Evolutionary conservation across 2,888 invertebrate species (phyloP), one percentile per base, ranked within the genome.

Genomic region (Dastarcus helophoroides): DNA sequence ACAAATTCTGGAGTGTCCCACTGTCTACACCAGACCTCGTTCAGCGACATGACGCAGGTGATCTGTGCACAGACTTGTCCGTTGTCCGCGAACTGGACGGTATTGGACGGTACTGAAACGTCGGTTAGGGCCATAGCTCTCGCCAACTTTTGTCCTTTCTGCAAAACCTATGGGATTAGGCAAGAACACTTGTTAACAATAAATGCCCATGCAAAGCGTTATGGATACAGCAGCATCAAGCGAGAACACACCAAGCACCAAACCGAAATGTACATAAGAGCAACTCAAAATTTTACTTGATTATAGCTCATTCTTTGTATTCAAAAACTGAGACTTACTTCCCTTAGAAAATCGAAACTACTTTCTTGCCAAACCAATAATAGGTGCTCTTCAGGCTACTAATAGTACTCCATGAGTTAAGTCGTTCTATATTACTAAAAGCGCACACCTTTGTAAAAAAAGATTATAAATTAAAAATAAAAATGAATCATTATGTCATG

Each of bases 11-110:
- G 44, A 1, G 67, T 65, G 2, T 62, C 65, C 6, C 63, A 51
- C 4, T 73, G 59, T 14, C 68, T 51, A 13, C 65, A 63, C 67
- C 69, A 71, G 13, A 73, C 56, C 32, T 69, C 67, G 3, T 56
- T 56, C 0, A 64, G 60, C 2, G 60, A 62, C 4, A 53, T 48
- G 1, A 64, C 61, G 15, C 53, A 56, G 1, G 64, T 64, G 2
- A 68, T 53, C 32, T 55, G 54, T 0, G 64, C 63, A 5, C 56
- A 48, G 48, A 67, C 60, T 52, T 57, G 61, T 5, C 56, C 53
- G 2, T 57, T 52, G 3, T 58, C 56, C 3, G 56, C 36, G 29
- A 60, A 53, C 8, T 48, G 41, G n/a, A 60, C 47, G 2, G 51
- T 57, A 31, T 56, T 59, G 2, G 57, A 47, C 2, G 60, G 58